Evolutionary conservation across 2,113 vertebrate genomes (phyloP), one percentile per base, ranked within the genome.

Genomic region (Pluvialis apricaria): DNA sequence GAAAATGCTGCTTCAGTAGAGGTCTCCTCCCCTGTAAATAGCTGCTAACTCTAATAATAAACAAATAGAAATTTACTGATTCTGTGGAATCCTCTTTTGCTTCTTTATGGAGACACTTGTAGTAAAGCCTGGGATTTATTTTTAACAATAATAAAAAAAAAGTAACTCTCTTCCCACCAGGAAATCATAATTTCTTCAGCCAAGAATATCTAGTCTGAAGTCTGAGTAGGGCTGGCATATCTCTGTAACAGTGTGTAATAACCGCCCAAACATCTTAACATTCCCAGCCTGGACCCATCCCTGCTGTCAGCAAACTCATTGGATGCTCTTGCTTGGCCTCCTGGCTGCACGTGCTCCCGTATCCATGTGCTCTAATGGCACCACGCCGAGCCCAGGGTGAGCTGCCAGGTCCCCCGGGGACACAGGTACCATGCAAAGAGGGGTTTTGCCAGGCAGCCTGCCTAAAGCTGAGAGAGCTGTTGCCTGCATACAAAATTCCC

Each of bases 291-390:
- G 51, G 77, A 71, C 51, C 36, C 78, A 70, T 25, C 44, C 32
- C 65, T 60, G 77, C 55, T 54, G 28, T 78, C 57, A 57, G 65
- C 69, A 87, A 69, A 62, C 16, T 29, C 5, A 0, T 38, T 68
- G 82, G 73, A 76, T 69, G 89, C 40, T 76, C 61, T 45, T 75
- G 15, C 51, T 77, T 47, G 40, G 38, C 45, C n/a, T 73, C 57
- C 57, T 72, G 62, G 47, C 65, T 61, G 51, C 0, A 0, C 3
- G 25, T 25, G 38, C 61, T 75, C 58, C 3, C 1, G 4, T 49
- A 86, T 49, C 80, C 3, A 0, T 51, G 86, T 42, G 45, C 55
- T 62, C 28, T 36, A 14, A 36, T 3, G 5, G 71, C 78, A 25
- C 32, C 36, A 4, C 0, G 5, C 82, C 1, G 2, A 88, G 70